phyloP scores from a whole-genome alignment of 2,797 vertebrate genomes.

The Crocodylus rhombifer region DNA sequence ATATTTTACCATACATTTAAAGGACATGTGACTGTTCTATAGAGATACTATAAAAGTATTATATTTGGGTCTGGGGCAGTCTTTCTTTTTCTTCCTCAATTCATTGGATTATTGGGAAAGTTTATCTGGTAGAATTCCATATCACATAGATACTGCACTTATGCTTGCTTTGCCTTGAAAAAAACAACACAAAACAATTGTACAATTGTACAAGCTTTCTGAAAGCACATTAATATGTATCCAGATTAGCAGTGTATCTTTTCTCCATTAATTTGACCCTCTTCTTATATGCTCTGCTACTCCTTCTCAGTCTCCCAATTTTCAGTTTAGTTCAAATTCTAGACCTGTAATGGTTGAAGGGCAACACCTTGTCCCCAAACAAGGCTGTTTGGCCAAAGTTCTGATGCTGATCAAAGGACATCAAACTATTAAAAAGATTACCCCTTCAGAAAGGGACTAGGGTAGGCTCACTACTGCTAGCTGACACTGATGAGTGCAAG shows the following conservation, averaged over 20 bases:
- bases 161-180: background rate
- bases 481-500: background rate
- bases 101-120: background rate
- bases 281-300: background rate
- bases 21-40: background rate
- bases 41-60: background rate
- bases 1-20: background rate
- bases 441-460: too few species aligned
- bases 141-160: background rate
- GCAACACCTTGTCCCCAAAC: too few species aligned
- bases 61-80: too few species aligned
- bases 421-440: too few species aligned
- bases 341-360: background rate
- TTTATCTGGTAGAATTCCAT: background rate
- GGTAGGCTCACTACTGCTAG: too few species aligned
- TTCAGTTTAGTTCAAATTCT: conserved; percentile 5
- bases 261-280: background rate
- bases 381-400: too few species aligned
- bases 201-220: background rate
- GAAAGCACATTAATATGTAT: background rate
- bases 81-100: background rate
- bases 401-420: too few species aligned
- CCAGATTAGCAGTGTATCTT: background rate
- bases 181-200: background rate
- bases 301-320: background rate